Conservation (phyloP, 2,797 vertebrate species). For the Mycteria americana region DNA sequence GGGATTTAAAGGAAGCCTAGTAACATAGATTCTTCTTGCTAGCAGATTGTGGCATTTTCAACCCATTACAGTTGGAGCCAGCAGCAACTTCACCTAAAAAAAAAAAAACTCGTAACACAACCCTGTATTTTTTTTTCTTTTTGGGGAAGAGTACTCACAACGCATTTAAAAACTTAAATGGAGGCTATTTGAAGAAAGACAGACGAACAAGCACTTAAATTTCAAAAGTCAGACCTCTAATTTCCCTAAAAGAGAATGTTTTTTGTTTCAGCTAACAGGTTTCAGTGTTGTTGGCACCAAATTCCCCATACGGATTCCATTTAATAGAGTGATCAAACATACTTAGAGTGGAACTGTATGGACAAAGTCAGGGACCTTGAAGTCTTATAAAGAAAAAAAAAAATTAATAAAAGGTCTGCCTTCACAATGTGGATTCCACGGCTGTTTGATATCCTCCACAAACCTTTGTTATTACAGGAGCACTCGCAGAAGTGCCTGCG, state of each 20-base stretch:
- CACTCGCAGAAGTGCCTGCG: background rate
- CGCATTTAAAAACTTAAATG: constrained; percentile 67
- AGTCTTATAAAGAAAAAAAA: background rate
- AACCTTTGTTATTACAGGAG: background rate
- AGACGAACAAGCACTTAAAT: constrained; percentile 70
- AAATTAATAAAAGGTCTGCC: background rate
- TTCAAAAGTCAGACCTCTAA: constrained; percentile 66
- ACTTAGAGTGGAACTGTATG: constrained; percentile 50
- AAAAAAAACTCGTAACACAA: background rate
- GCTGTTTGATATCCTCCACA: background rate
- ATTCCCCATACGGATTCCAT: constrained; percentile 73
- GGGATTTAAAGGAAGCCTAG: background rate
- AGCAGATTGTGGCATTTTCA: constrained; percentile 18
- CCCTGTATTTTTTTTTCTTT: constrained; percentile 22
- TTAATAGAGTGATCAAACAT: constrained; percentile 69
- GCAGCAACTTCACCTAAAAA: constrained; percentile 44
- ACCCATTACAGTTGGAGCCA: constrained; percentile 7
- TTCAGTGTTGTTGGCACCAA: constrained; percentile 68
- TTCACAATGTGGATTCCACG: background rate
- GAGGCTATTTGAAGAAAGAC: constrained; percentile 70
- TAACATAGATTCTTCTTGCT: background rate
- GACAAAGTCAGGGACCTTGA: constrained; percentile 57
- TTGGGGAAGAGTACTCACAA: constrained; percentile 50
- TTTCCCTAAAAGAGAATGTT: constrained; percentile 62
- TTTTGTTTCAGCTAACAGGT: constrained; percentile 73